Conservation (phyloP, 2,888 invertebrate genomes). For the Fragum sueziense region DNA sequence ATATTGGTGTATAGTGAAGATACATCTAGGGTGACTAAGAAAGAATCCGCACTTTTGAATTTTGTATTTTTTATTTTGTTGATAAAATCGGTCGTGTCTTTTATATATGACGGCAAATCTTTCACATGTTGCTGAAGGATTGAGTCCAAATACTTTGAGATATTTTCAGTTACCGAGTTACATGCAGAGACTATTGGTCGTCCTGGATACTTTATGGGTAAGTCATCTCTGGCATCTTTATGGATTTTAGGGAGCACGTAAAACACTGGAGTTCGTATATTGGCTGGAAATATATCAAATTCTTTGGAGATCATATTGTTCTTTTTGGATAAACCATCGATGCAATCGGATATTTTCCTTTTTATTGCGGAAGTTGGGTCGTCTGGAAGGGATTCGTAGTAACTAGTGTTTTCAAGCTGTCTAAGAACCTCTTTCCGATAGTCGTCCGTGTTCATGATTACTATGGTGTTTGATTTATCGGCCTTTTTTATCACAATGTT, state of each 20-base stretch:
- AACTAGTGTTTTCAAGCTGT: constrained; percentile 7
- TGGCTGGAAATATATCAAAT: too few species aligned
- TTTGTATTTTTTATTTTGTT: too few species aligned
- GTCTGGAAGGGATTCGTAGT: not conserved
- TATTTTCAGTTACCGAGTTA: too few species aligned
- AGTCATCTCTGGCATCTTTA: not conserved
- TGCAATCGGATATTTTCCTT: not conserved
- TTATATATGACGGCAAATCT: too few species aligned
- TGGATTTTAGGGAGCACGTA: constrained; percentile 30
- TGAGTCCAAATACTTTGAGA: too few species aligned
- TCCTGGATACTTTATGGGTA: too few species aligned
- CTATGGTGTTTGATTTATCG: constrained; percentile 18
- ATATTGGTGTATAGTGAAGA: too few species aligned
- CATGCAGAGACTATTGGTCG: too few species aligned
- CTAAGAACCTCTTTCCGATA: constrained; percentile 18
- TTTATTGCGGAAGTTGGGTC: not conserved
- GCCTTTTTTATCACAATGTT: constrained; percentile 27
- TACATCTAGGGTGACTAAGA: too few species aligned
- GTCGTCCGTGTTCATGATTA: constrained; percentile 27
- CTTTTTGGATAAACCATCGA: not conserved
- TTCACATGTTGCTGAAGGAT: too few species aligned
- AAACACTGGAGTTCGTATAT: constrained; percentile 21
- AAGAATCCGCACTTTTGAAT: too few species aligned
- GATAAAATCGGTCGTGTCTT: too few species aligned
- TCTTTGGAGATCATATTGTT: not conserved